A percentile compares a stretch with the other conserved stretches of the same genome.
These are phyloP conservation scores for Athalia rosae DNA, from an alignment of 2,888 invertebrate genomes.

Conservation along the genomic window DNA sequence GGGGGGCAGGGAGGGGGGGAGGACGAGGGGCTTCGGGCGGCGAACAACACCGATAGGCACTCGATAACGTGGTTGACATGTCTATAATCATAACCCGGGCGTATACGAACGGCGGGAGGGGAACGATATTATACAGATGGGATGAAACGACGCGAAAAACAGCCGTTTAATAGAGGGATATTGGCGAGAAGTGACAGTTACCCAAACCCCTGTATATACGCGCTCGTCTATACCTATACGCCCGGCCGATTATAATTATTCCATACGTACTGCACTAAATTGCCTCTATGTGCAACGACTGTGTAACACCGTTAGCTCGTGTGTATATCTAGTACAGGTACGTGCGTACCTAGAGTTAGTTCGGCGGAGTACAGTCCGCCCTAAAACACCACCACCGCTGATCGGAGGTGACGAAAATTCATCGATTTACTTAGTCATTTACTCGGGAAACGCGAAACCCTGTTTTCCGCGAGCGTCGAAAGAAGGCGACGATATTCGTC, in stretches of 20 bases:
- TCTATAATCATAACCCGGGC: constrained; percentile 24
- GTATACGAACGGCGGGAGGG: not conserved
- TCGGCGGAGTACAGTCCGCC: not conserved
- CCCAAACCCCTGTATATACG: not conserved
- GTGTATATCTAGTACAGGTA: not conserved
- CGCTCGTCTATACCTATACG: not conserved
- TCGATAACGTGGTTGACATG: constrained; percentile 40
- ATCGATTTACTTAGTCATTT: no score
- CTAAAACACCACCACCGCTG: not conserved
- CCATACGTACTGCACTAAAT: constrained; percentile 56
- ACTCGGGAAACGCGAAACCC: no score
- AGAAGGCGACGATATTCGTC: no score
- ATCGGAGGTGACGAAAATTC: no score
- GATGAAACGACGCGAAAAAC: constrained; percentile 63
- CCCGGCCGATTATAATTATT: constrained; percentile 64
- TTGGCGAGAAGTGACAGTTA: constrained; percentile 58
- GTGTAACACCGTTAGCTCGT: constrained; percentile 22
- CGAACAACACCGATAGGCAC: constrained; percentile 41
- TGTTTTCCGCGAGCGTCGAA: no score
- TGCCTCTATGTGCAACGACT: constrained; percentile 52
- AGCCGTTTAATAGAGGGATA: constrained; percentile 64
- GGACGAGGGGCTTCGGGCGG: not conserved
- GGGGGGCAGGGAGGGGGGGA: no score
- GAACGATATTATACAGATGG: constrained; percentile 35
- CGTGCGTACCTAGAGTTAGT: not conserved